phyloP scores from a whole-genome alignment of 2,888 invertebrate species.

The Sturmia bella region DNA sequence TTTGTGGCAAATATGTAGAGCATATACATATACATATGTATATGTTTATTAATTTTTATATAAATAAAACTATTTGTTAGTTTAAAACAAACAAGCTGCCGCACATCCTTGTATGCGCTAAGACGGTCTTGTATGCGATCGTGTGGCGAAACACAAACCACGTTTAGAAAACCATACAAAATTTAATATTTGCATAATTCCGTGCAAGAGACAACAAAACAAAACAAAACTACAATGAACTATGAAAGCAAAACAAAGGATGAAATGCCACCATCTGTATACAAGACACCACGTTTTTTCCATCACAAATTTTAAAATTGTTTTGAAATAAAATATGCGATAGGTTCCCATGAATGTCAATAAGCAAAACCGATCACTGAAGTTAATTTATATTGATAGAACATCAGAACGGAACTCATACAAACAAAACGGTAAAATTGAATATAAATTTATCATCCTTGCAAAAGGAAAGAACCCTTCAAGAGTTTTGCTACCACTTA shows the following conservation, averaged over 20 bases:
- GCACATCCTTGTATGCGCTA: too few relatives aligned
- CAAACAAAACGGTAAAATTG: slow-evolving; percentile 58
- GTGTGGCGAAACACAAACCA: too few relatives aligned
- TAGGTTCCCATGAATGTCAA: slow-evolving; percentile 64
- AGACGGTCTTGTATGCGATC: too few relatives aligned
- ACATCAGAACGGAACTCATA: slow-evolving; percentile 62
- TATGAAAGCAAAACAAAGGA: not conserved
- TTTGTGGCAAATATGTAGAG: too few relatives aligned
- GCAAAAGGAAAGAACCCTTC: slow-evolving; percentile 51
- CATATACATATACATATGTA: too few relatives aligned
- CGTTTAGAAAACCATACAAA: too few relatives aligned
- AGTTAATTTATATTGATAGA: slow-evolving; percentile 54
- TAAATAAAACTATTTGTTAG: too few relatives aligned
- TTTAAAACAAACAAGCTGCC: too few relatives aligned
- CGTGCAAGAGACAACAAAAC: too few relatives aligned
- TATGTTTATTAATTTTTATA: too few relatives aligned
- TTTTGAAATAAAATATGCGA: not conserved
- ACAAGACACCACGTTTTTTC: slow-evolving; percentile 51
- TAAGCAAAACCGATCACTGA: slow-evolving; percentile 42
- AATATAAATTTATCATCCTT: slow-evolving; percentile 3
- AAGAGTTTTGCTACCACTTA: slow-evolving; percentile 11
- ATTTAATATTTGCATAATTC: too few relatives aligned
- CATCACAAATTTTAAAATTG: slow-evolving; percentile 53
- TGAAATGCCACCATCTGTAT: slow-evolving; percentile 8
- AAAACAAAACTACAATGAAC: not conserved